A percentile compares a stretch with the other conserved stretches of the same genome.
phyloP scores from a whole-genome alignment of 2,113 vertebrate genomes.

The Otus sunia region DNA sequence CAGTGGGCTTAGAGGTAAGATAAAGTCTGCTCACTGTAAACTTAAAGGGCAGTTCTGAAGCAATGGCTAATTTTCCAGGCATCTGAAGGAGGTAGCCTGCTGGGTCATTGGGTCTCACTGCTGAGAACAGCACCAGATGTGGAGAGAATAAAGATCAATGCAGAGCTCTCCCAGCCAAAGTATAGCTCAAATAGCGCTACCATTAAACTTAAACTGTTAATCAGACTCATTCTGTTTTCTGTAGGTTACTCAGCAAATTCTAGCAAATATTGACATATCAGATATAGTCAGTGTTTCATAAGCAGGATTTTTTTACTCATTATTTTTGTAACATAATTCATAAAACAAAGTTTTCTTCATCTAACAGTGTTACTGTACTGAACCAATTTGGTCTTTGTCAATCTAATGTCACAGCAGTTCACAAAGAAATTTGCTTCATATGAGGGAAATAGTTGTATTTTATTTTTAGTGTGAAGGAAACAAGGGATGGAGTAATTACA shows the following conservation, averaged over 20 bases:
- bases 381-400: neutral
- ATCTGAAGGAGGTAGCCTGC: neutral
- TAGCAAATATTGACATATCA: neutral
- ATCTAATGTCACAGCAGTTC: neutral
- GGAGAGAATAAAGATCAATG: neutral
- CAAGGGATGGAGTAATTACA: neutral
- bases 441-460: neutral
- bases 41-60: constrained; percentile 5
- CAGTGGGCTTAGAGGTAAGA: neutral
- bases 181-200: neutral
- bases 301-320: neutral
- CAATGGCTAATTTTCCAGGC: neutral
- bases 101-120: neutral
- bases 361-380: neutral
- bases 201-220: neutral
- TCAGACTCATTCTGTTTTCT: neutral
- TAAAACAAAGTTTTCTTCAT: neutral
- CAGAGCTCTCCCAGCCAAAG: neutral
- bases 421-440: neutral
- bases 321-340: neutral
- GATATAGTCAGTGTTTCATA: neutral
- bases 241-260: neutral
- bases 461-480: neutral
- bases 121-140: neutral
- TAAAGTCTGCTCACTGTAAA: neutral